Base-by-base conservation (phyloP, 2,888 invertebrate genomes). In the Liopterus haemorrhoidalis region DNA sequence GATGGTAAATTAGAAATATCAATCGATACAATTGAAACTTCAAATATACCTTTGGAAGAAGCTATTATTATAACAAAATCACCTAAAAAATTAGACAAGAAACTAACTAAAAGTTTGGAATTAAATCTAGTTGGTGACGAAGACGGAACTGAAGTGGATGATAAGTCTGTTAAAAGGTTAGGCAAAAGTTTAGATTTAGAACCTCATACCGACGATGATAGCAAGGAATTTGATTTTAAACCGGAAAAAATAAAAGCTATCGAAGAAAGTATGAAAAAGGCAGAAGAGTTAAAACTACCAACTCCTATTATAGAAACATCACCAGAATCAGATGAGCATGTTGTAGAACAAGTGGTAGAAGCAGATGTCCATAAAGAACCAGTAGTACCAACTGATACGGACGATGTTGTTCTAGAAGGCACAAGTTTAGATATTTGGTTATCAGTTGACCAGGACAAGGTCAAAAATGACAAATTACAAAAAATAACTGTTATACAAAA, bases 31-130 rank as follows among this genome's bases (percentile, higher is more conserved):
- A 68, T 69, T 12, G 68, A 69, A 51, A 63, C 61, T 45, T 58
- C 62, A 1, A 62, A 53, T 12, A 65, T 69, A 11, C 63, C 66
- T 16, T 53, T 69, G 35, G 83, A 83, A 61, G 83, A 84, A 65
- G 82, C 83, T 49, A 83, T 84, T 4, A 74, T 84, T 44, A 84
- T 84, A 55, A 82, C 84, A 0, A 84, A 84, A 59, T 80, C 82
- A 2, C 84, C 83, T 0, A 79, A 82, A 49, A 82, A 82, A 57
- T 63, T 83, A 4, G 83, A 84, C 55, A 69, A 68, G 49, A 69
- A 66, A 51, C 60, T 69, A 52, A 68, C 68, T 35, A 67, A 67
- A 49, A 67, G 67, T 51, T 53, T 68, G 22, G 68, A 80, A 0
- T 82, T 82, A 59, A 83, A 83, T 55, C 69, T 82, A 12, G 82